Evolutionary conservation across 2,888 invertebrate species (phyloP).

Genomic region (Acanthacorydalis orientalis): DNA sequence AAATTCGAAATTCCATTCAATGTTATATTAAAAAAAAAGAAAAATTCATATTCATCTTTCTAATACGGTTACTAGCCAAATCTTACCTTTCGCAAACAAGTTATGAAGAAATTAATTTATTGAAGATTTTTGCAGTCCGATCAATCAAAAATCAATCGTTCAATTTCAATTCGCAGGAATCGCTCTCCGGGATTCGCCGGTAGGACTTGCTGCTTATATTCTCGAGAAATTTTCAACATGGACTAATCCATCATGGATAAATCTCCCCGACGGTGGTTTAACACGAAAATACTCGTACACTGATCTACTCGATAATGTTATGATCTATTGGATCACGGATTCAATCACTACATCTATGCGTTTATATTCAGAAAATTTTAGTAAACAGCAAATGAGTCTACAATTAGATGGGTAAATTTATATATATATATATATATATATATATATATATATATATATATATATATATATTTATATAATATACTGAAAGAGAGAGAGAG

Average conservation of each 20-base stretch:
- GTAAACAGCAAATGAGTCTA: constrained; percentile 16
- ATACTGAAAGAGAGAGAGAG: no score
- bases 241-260: constrained; percentile 37
- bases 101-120: no score
- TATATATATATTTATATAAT: no score
- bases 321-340: constrained; percentile 65
- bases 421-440: neutral
- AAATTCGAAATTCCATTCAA: no score
- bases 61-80: no score
- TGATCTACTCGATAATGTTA: constrained; percentile 57
- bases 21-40: no score
- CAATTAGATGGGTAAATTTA: constrained; percentile 27
- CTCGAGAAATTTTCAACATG: constrained; percentile 75
- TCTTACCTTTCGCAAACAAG: no score
- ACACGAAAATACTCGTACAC: constrained; percentile 46
- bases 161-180: constrained; percentile 39
- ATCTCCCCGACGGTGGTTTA: constrained; percentile 46
- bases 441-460: neutral
- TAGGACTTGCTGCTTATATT: constrained; percentile 77
- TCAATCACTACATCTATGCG: constrained; percentile 59
- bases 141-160: no score
- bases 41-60: no score
- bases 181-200: constrained; percentile 57
- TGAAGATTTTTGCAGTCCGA: no score
- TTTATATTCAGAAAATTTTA: constrained; percentile 50